phyloP scores from a whole-genome alignment of 2,888 invertebrate genomes.

The Hirudinaria manillensis region DNA sequence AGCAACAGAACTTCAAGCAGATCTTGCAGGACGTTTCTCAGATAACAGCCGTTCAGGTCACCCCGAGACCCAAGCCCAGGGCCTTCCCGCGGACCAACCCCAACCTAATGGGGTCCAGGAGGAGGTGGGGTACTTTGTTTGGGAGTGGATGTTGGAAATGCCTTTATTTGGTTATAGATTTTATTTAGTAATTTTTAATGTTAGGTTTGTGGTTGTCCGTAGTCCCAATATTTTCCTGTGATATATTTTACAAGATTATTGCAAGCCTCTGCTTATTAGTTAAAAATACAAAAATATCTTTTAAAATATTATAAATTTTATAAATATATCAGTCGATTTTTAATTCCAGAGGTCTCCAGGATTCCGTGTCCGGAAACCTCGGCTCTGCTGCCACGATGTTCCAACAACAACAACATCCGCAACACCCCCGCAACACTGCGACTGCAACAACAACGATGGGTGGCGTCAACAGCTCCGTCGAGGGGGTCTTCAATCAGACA shows the following conservation, averaged over 20 bases:
- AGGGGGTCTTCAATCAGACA: conserved; percentile 25
- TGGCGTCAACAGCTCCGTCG: neutral
- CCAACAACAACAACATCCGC: conserved; percentile 1
- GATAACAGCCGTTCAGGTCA: conserved; percentile 41
- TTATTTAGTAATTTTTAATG: neutral
- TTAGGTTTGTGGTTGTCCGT: no score
- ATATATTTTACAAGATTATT: no score
- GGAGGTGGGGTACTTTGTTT: conserved; percentile 38
- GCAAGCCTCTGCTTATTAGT: no score
- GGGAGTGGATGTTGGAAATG: neutral
- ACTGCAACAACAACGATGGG: neutral
- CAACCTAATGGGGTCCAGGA: conserved; percentile 48
- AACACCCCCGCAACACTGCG: neutral
- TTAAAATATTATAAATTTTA: neutral
- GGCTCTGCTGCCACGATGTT: neutral
- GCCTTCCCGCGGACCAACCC: conserved; percentile 53
- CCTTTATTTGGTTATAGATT: no score
- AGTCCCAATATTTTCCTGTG: no score
- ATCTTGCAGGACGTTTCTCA: conserved; percentile 40
- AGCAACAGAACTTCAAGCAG: conserved; percentile 3
- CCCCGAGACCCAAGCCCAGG: conserved; percentile 46
- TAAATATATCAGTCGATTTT: neutral
- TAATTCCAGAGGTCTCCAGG: conserved; percentile 16
- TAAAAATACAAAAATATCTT: no score
- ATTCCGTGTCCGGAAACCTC: neutral